These are phyloP conservation scores for Philypnodon macrostomus DNA, from an alignment of 2,797 vertebrate genomes.

Conservation along the genomic window DNA sequence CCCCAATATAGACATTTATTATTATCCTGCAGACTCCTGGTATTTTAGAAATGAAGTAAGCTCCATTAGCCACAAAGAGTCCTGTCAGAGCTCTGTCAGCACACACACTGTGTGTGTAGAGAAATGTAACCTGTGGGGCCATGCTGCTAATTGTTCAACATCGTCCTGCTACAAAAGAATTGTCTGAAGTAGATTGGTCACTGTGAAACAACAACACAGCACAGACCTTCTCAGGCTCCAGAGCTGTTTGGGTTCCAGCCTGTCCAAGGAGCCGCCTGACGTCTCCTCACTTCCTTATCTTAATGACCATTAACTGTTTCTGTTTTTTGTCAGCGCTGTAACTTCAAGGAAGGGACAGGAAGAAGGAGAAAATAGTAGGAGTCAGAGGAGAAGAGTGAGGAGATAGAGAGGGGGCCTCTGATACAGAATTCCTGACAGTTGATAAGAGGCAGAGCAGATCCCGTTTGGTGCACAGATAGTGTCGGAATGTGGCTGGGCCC, in stretches of 20 bases:
- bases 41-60: constrained; percentile 75
- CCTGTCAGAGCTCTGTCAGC: constrained; percentile 71
- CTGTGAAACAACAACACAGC: no score
- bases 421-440: constrained; percentile 81
- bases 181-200: no score
- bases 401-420: constrained; percentile 59
- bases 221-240: no score
- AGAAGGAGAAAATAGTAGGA: constrained; percentile 42
- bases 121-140: no score
- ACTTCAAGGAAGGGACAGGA: constrained; percentile 64
- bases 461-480: constrained; percentile 85
- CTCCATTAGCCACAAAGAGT: constrained; percentile 71
- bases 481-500: constrained; percentile 78
- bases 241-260: no score
- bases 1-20: constrained; percentile 63
- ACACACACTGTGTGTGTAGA: constrained; percentile 48
- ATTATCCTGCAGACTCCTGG: constrained; percentile 49
- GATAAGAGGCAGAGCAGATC: constrained; percentile 82
- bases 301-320: no score
- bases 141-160: no score
- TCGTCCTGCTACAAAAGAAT: no score
- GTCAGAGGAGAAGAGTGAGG: constrained; percentile 39
- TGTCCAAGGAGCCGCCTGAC: no score
- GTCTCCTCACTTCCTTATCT: no score
- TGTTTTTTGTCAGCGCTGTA: constrained; percentile 68